Evolutionary conservation across 2,113 vertebrate species (phyloP), one percentile per base, ranked within the genome.

Genomic region (Gulo gulo): DNA sequence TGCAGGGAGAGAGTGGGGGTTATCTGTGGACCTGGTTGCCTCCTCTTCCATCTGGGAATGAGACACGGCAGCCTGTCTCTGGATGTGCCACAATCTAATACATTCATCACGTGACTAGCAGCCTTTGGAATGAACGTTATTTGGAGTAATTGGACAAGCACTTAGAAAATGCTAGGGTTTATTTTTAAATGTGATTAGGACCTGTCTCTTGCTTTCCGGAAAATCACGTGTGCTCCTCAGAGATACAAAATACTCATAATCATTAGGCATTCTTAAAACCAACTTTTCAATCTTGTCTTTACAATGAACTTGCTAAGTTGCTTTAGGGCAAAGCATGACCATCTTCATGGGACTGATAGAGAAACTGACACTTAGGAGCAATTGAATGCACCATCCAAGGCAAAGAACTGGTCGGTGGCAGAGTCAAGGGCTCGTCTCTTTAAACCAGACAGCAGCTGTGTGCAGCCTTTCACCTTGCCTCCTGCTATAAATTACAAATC

Each of bases 181-280:
- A 98, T 98, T 98, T 97, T 98, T 95, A 98, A 98, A 98, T 95
- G 52, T 71, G 92, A 97, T 98, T 97, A 95, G 82, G 82, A 95
- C 95, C 96, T 97, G 79, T 93, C 91, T 97, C 91, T 96, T 91
- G 85, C 93, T 89, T 98, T 97, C 88, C 24, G 42, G 93, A 97
- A 97, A 97, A 81, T 97, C 88, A 87, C 21, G 2, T 76, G 63
- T 13, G 5, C 85, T 91, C n/a, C 83, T 93, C 47, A 26, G 67
- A 97, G 76, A 97, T 59, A 96, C 24, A 96, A 94, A 96, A 95
- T 83, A 84, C 15, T 85, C 85, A 90, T 0, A 59, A 84, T 52
- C 65, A 34, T 13, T 79, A 73, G 65, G 55, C 47, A 73, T 65
- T 65, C 74, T 88, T 69, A 86, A 87, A 95, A 87, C 26, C 74